Conservation (phyloP, 2,113 vertebrate genomes). For the Tamias sibiricus region DNA sequence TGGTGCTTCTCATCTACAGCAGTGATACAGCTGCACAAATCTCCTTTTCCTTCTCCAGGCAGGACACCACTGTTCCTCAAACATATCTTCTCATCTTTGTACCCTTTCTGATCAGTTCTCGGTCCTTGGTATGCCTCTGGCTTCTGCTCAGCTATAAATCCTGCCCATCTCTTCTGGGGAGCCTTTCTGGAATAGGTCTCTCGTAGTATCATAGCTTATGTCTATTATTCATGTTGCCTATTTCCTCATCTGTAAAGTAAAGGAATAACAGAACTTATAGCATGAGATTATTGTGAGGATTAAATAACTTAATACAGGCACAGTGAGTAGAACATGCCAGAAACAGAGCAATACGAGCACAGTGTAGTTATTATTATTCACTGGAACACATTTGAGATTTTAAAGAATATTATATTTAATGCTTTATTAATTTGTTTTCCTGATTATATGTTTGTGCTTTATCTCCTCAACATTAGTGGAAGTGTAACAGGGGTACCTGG, state of each 20-base stretch:
- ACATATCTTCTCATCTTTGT: not conserved
- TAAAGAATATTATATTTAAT: not conserved
- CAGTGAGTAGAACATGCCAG: not conserved
- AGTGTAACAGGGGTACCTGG: too few species aligned
- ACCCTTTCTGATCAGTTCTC: not conserved
- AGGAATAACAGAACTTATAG: not conserved
- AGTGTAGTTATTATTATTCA: not conserved
- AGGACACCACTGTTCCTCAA: not conserved
- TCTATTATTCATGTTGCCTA: not conserved
- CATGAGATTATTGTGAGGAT: not conserved
- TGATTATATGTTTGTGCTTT: not conserved
- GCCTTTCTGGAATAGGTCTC: not conserved
- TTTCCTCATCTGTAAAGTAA: not conserved
- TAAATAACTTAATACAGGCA: not conserved
- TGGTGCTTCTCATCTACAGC: not conserved
- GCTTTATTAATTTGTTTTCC: not conserved
- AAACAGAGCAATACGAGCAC: not conserved
- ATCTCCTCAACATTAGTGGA: too few species aligned
- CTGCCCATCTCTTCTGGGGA: not conserved
- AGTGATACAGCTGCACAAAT: not conserved
- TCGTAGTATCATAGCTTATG: not conserved
- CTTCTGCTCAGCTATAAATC: not conserved
- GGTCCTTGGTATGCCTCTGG: not conserved
- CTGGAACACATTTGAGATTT: not conserved
- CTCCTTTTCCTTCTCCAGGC: not conserved